Base-by-base conservation (phyloP, 37 sponge, comb jelly and placozoan genomes). In the Aplysina aerophoba region DNA sequence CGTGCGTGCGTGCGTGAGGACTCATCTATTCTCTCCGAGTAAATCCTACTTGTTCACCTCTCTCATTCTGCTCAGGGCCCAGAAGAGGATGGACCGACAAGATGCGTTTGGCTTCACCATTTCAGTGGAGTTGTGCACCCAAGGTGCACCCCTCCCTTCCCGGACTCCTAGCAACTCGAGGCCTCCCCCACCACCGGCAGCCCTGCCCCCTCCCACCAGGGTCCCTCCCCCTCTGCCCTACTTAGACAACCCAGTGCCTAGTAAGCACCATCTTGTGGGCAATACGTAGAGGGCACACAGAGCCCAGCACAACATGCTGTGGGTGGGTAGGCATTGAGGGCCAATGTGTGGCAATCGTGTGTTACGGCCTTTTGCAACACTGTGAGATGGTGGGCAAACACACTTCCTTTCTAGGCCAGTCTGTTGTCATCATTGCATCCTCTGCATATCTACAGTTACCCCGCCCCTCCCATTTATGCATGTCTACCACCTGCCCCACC, bases 91-190 rank as follows among this genome's bases (percentile, higher is more conserved):
- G 90, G 77, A 72, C 55, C 90, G 90, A 40, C 89, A 89, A 40
- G 86, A 92, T 77, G 88, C 92, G 31, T 92, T 67, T 92, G 95
- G 95, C 36, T 66, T 15, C 40, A 83, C 41, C 60, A 85, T 95
- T 55, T 64, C 36, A 17, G 88, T 73, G 0, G 69, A 37, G 20
- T 39, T 95, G 72, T 86, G 86, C 1, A 28, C 33, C 15, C 27
- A 36, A 28, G 31, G n/a, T 82, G 25, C 21, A 21, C 81, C 17
- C 22, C 37, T 12, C 2, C 81, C 61, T 34, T 11, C 55, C 1
- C 59, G 33, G 60, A 56, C 28, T 79, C n/a, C 60, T 30, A 58
- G 81, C 27, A 31, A 57, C 79, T 21, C 84, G 41, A 78, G 66
- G 1, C 30, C 69, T 11, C 80, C 78, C 72, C 85, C 82, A 1